A percentile compares a stretch with the other conserved stretches of the same genome.
These are phyloP conservation scores for Synodontis membranacea DNA, from an alignment of 2,113 vertebrate species.

Conservation along the genomic window DNA sequence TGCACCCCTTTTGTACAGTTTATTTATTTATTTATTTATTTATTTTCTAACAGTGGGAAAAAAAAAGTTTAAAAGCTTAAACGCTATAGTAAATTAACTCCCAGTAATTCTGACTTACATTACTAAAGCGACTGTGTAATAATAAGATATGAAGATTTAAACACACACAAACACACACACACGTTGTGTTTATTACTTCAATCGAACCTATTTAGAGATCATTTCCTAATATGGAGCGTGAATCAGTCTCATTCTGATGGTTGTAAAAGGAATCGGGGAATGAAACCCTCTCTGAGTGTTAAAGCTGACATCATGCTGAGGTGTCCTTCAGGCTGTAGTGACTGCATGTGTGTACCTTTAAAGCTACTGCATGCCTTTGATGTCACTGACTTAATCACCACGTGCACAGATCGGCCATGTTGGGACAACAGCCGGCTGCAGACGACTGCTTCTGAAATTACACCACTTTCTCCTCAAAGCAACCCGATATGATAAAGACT, in stretches of 20 bases:
- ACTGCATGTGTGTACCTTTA: conserved; percentile 15
- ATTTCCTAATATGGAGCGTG: background rate
- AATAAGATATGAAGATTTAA: no score
- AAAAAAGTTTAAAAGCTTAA: no score
- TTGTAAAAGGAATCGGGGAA: background rate
- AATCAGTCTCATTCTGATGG: background rate
- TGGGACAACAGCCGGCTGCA: conserved; percentile 23
- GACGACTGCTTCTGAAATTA: conserved; percentile 21
- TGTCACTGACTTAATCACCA: conserved; percentile 44
- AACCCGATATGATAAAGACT: background rate
- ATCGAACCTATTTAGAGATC: background rate
- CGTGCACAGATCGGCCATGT: conserved; percentile 37
- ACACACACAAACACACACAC: background rate
- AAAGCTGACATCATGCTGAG: conserved; percentile 8
- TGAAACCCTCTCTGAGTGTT: background rate
- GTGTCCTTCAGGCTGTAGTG: background rate
- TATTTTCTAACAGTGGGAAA: no score
- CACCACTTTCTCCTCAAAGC: conserved; percentile 14
- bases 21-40: no score
- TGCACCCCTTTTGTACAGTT: no score
- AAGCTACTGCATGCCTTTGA: conserved; percentile 32
- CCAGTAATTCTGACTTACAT: no score
- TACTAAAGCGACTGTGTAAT: background rate
- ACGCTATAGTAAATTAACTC: no score
- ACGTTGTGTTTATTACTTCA: background rate